phyloP scores from a whole-genome alignment of 2,888 invertebrate genomes.

The Agrochola circellaris region DNA sequence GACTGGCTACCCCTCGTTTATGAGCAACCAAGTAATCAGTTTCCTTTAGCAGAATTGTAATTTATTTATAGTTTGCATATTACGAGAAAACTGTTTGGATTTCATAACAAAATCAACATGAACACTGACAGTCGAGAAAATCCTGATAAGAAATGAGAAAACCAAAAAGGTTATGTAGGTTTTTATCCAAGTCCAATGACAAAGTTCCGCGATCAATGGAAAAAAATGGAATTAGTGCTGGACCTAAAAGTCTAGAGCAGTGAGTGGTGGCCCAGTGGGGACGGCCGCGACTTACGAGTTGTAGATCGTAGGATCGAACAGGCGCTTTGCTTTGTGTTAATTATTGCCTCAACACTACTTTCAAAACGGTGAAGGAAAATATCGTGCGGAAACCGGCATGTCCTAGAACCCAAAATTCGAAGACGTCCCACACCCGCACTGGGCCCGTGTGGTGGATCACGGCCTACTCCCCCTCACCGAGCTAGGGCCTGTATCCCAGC shows the following conservation, averaged over 20 bases:
- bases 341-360: too few species aligned
- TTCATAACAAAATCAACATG: background rate
- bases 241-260: background rate
- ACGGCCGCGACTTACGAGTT: too few species aligned
- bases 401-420: too few species aligned
- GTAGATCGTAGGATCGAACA: too few species aligned
- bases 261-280: too few species aligned
- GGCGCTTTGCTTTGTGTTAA: too few species aligned
- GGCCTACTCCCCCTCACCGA: too few species aligned
- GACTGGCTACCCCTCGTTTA: background rate
- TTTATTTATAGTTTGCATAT: background rate
- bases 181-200: background rate
- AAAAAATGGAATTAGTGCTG: background rate
- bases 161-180: background rate
- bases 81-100: background rate
- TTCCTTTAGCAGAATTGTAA: background rate
- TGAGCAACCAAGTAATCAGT: constrained; percentile 14
- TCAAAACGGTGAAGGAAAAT: too few species aligned
- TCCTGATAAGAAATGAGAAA: background rate
- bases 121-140: background rate
- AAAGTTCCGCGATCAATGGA: background rate
- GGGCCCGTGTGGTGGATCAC: too few species aligned
- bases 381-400: too few species aligned
- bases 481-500: too few species aligned
- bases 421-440: too few species aligned